Evolutionary conservation across 92 coral and sea anemone species (phyloP).

Genomic region (Epizoanthus illoricatus): DNA sequence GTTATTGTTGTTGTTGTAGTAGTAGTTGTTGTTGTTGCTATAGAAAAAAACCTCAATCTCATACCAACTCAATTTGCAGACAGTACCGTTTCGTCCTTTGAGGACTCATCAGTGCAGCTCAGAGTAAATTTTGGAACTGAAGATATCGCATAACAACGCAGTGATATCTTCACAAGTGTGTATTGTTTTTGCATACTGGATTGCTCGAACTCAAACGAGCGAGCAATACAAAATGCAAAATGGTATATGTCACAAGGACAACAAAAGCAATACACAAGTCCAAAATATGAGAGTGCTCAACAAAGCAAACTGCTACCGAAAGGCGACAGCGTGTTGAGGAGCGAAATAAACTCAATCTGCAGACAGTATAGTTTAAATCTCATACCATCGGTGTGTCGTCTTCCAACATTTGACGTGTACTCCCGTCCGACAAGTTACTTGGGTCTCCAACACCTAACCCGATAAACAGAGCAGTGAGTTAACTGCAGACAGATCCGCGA

Average conservation of each 20-base stretch:
- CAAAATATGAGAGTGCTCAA: constrained; percentile 18
- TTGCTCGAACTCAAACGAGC: not conserved
- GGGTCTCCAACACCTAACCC: too few relatives aligned
- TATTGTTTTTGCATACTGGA: constrained; percentile 8
- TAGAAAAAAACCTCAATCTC: too few relatives aligned
- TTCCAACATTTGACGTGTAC: too few relatives aligned
- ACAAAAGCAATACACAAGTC: constrained; percentile 5
- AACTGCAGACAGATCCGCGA: too few relatives aligned
- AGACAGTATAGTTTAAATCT: too few relatives aligned
- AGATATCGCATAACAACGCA: not conserved
- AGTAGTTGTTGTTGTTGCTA: too few relatives aligned
- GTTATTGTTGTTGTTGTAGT: too few relatives aligned
- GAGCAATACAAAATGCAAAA: not conserved
- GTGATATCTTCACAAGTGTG: constrained; percentile 17
- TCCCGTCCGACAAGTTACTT: too few relatives aligned
- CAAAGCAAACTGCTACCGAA: not conserved
- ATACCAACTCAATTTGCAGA: too few relatives aligned
- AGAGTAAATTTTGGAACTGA: not conserved
- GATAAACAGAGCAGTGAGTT: too few relatives aligned
- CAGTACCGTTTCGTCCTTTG: not conserved
- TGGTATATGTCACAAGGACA: constrained; percentile 6
- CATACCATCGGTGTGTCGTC: too few relatives aligned
- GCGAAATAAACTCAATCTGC: not conserved
- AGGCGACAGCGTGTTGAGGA: not conserved
- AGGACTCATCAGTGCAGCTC: constrained; percentile 12